Evolutionary conservation across 2,113 vertebrate genomes (phyloP), one percentile per base, ranked within the genome.

Genomic region (Microcebus ravelobensis): DNA sequence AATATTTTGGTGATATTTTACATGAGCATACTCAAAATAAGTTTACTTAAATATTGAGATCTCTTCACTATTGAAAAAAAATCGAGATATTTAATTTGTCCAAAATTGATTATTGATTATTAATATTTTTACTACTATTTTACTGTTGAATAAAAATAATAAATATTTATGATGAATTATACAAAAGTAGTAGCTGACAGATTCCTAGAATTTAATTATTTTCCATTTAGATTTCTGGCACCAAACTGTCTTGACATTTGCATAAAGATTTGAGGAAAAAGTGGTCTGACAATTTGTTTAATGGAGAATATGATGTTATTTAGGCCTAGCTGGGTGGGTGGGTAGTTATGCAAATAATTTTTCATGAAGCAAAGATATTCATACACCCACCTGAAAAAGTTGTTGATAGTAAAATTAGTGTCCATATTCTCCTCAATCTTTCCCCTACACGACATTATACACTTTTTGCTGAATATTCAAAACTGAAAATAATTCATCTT

Each of bases 401-500:
- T 52, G 45, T 76, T 91, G 57, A 76, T 95, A 82, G 92, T 97
- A 77, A 84, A 93, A 85, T 91, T 34, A 52, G 45, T 42, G 14
- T 83, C 50, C 18, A 71, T 68, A 86, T 36, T 93, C 9, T 65
- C 17, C 36, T 83, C 25, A 68, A 25, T 87, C 55, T 81, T 73
- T 76, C 8, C 71, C 21, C 36, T 74, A 21, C 0, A 67, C 79
- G 20, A 65, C 36, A 87, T 23, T 45, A 65, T 18, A 27, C 79
- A 67, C 10, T 29, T 90, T 88, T 71, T 89, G 67, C 29, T 90
- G 52, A 97, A 87, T 94, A 90, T 94, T 95, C 83, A 90, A 88
- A 70, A 90, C 14, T 61, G 52, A 81, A 87, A 95, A 73, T 63
- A 39, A 20, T 89, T 95, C 15, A 87, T 68, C n/a, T 95, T 74